phyloP scores from a whole-genome alignment of 2,888 invertebrate genomes.

The Anorthoa munda region DNA sequence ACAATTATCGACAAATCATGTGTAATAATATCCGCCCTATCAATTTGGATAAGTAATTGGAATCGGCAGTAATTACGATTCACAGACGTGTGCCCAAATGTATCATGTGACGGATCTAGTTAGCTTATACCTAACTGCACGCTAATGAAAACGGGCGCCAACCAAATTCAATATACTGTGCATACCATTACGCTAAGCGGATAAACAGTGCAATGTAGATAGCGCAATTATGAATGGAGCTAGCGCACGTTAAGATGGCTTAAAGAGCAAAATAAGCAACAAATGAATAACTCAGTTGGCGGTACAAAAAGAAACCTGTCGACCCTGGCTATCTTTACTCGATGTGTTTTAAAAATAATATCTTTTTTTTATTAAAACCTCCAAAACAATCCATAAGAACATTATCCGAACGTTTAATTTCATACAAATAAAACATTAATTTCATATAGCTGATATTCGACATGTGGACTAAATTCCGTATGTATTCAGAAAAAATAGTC shows the following conservation, averaged over 20 bases:
- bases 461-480: slow-evolving; percentile 9
- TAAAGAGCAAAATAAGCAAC: background rate
- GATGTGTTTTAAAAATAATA: background rate
- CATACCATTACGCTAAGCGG: background rate
- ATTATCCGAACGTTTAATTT: background rate
- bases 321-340: background rate
- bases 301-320: background rate
- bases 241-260: background rate
- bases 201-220: background rate
- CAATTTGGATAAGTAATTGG: slow-evolving; percentile 19
- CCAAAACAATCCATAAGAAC: background rate
- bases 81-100: background rate
- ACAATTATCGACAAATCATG: slow-evolving; percentile 12
- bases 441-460: slow-evolving; percentile 2
- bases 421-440: slow-evolving; percentile 5
- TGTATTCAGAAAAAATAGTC: slow-evolving; percentile 5
- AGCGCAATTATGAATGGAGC: background rate
- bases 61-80: background rate
- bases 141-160: background rate
- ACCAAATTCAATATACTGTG: background rate
- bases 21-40: background rate
- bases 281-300: background rate
- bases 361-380: background rate
- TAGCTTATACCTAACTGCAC: background rate
- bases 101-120: background rate